Conservation (phyloP, 2,797 vertebrate genomes). For the Ptychadena robeensis region DNA sequence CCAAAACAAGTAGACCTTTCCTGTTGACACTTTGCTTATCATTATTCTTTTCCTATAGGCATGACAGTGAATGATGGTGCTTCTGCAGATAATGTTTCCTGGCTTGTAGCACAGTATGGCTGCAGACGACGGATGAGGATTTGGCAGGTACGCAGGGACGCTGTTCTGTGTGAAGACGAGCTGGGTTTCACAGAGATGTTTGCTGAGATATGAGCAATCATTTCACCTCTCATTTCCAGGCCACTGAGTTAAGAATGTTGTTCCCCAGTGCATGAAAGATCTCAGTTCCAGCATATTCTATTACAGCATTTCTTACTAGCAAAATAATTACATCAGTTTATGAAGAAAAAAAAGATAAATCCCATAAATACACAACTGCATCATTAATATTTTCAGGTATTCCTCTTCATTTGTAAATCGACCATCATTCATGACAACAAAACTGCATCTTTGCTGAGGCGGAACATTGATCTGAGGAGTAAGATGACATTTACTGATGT, state of each 20-base stretch:
- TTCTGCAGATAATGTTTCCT: neutral
- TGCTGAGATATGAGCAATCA: neutral
- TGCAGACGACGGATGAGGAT: neutral
- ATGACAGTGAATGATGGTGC: neutral
- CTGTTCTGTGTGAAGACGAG: neutral
- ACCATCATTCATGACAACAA: constrained; percentile 18
- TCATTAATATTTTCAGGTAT: neutral
- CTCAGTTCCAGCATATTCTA: neutral
- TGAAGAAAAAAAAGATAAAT: neutral
- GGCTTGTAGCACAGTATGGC: neutral
- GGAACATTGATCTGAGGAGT: constrained; percentile 33
- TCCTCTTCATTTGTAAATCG: constrained; percentile 17
- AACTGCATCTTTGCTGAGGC: constrained; percentile 23
- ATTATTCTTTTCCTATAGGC: neutral
- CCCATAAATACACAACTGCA: constrained; percentile 10
- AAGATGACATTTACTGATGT: constrained; percentile 54
- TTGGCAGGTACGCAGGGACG: neutral
- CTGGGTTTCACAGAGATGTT: neutral
- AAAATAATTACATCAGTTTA: constrained; percentile 15
- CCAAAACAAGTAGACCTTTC: neutral
- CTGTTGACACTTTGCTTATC: neutral
- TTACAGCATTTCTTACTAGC: neutral
- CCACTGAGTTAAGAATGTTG: neutral
- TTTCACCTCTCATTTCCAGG: neutral
- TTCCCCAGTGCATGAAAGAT: neutral